phyloP scores from a whole-genome alignment of 1,140 invertebrate genomes.

The Pantala flavescens region DNA sequence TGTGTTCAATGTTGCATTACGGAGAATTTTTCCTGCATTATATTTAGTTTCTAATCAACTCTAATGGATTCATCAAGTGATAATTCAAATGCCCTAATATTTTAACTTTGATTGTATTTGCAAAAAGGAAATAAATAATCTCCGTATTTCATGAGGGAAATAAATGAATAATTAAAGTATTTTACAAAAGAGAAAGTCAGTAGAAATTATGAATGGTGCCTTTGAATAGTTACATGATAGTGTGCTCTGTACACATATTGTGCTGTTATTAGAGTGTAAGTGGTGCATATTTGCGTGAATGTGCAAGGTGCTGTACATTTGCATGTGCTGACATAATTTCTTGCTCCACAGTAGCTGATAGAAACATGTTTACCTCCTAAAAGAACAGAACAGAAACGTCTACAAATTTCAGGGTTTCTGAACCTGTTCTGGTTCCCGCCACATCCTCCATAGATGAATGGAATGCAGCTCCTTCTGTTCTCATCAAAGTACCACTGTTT shows the following conservation, averaged over 20 bases:
- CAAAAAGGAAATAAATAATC: too few relatives aligned
- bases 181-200: too few relatives aligned
- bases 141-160: too few relatives aligned
- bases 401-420: constrained; percentile 36
- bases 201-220: too few relatives aligned
- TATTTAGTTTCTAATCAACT: too few relatives aligned
- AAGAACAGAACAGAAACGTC: constrained; percentile 39
- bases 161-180: too few relatives aligned
- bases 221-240: too few relatives aligned
- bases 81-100: too few relatives aligned
- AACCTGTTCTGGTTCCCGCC: constrained; percentile 72
- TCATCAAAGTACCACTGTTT: constrained; percentile 75
- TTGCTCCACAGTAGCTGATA: neutral
- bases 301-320: neutral
- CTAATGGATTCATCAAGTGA: too few relatives aligned
- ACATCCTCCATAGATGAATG: constrained; percentile 71
- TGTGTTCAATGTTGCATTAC: too few relatives aligned
- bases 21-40: too few relatives aligned
- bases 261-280: neutral
- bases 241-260: neutral
- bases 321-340: neutral
- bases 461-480: constrained; percentile 53
- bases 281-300: neutral
- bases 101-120: too few relatives aligned
- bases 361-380: constrained; percentile 24